phyloP scores from a whole-genome alignment of 2,888 invertebrate genomes.

The Eugnorisma glareosa region DNA sequence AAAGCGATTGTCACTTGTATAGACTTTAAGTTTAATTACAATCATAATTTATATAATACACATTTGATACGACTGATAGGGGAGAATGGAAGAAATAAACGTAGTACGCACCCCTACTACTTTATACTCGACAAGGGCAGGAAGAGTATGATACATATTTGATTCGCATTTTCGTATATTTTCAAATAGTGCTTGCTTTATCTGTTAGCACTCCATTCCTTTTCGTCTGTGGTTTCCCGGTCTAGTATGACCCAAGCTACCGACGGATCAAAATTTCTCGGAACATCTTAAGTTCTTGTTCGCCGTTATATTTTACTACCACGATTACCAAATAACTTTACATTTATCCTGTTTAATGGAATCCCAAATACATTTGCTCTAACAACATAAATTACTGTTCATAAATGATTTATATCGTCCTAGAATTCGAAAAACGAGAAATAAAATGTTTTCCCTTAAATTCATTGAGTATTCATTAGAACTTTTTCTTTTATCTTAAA shows the following conservation, averaged over 20 bases:
- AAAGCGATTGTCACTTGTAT: background rate
- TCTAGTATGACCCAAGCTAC: background rate
- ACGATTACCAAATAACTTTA: constrained; percentile 19
- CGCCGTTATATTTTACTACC: constrained; percentile 37
- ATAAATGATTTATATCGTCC: background rate
- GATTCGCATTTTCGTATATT: background rate
- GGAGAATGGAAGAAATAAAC: background rate
- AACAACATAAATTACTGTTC: constrained; percentile 19
- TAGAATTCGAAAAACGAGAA: constrained; percentile 1
- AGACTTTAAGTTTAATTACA: background rate
- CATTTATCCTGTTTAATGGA: constrained; percentile 23
- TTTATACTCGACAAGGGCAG: too few relatives aligned
- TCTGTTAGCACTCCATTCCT: constrained; percentile 2
- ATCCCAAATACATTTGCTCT: constrained; percentile 27
- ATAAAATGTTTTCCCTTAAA: background rate
- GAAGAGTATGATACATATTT: background rate
- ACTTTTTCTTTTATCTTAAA: constrained; percentile 7
- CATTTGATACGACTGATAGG: background rate
- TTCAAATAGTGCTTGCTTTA: background rate
- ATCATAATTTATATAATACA: background rate
- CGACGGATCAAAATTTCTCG: constrained; percentile 10
- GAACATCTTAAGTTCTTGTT: constrained; percentile 21
- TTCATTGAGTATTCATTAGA: background rate
- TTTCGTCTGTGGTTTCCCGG: background rate
- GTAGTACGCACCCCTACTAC: too few relatives aligned